These are phyloP conservation scores for Cheiracanthium punctorium DNA, from an alignment of 2,888 invertebrate genomes.

Conservation along the genomic window DNA sequence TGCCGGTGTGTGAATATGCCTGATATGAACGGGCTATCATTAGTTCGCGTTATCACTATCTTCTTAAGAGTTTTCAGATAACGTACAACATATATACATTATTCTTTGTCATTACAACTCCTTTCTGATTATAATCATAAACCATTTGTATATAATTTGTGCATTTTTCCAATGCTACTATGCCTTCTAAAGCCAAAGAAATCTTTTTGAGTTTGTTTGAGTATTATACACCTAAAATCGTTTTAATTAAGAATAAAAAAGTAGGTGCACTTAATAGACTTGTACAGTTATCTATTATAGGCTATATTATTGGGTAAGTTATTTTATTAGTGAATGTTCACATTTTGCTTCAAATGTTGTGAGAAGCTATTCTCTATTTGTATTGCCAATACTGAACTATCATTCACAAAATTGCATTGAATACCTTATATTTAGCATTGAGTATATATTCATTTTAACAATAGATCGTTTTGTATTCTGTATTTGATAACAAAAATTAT, in stretches of 20 bases:
- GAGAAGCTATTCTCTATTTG: no score
- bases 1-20: no score
- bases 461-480: no score
- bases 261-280: constrained; percentile 77
- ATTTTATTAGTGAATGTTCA: no score
- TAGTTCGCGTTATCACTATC: no score
- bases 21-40: no score
- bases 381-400: no score
- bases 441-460: no score
- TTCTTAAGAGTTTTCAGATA: neutral
- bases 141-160: neutral
- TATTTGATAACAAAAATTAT: no score
- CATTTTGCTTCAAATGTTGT: no score
- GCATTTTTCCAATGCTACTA: neutral
- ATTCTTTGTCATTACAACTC: neutral
- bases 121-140: neutral
- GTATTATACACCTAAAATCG: constrained; percentile 75
- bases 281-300: constrained; percentile 77
- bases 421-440: no score
- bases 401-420: no score
- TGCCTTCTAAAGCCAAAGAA: constrained; percentile 9
- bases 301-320: constrained; percentile 77
- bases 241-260: constrained; percentile 77
- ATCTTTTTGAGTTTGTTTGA: constrained; percentile 53
- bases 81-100: neutral